These are phyloP conservation scores for Dolichopus griseipennis DNA, from an alignment of 2,888 invertebrate species.

Conservation along the genomic window DNA sequence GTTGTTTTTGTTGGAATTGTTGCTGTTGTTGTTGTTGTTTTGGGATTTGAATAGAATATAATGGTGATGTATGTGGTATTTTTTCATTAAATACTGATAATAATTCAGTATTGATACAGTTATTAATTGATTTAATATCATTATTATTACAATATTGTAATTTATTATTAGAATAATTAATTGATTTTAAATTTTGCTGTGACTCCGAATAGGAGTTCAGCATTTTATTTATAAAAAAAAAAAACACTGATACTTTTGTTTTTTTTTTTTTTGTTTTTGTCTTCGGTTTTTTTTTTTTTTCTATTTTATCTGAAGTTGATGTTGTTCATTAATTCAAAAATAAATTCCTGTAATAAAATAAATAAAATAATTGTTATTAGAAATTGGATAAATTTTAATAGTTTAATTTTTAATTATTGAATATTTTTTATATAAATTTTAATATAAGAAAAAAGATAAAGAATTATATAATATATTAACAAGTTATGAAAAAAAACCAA, in stretches of 20 bases:
- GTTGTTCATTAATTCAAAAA: too few relatives aligned
- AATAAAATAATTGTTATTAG: too few relatives aligned
- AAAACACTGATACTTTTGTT: background rate
- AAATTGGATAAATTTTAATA: too few relatives aligned
- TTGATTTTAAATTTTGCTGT: constrained; percentile 18
- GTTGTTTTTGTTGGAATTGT: constrained; percentile 11
- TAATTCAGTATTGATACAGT: background rate
- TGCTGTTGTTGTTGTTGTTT: constrained; percentile 9
- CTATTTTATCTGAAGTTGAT: too few relatives aligned
- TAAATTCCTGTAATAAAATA: too few relatives aligned
- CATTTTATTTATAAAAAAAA: constrained; percentile 19
- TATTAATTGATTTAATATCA: background rate
- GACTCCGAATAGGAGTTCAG: constrained; percentile 23
- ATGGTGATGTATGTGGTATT: background rate
- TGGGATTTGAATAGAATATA: background rate
- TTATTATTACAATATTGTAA: background rate
- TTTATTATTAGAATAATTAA: background rate
- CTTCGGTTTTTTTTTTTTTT: too few relatives aligned
- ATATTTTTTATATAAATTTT: too few relatives aligned
- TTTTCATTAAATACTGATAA: background rate
- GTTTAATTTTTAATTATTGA: too few relatives aligned
- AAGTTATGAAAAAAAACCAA: too few relatives aligned
- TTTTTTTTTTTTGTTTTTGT: background rate
- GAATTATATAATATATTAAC: too few relatives aligned
- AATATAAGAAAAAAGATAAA: too few relatives aligned